Percentiles rank a stretch among this genome's conserved stretches.
phyloP scores from a whole-genome alignment of 2,113 vertebrate genomes.

The Pseudorectes ferrugineus region DNA sequence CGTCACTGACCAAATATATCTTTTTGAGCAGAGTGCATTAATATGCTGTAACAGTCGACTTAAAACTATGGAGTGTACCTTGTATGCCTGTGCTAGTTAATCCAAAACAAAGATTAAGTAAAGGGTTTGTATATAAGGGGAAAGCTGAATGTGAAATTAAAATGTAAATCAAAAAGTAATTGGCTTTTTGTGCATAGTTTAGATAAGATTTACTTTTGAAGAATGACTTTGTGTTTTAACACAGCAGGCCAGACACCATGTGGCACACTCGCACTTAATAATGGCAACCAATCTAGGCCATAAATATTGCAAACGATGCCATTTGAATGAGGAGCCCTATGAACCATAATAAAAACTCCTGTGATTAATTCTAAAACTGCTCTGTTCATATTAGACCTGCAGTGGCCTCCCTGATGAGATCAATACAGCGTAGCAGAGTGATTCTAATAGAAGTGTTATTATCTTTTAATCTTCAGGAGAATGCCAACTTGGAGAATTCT shows the following conservation, averaged over 20 bases:
- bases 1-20: neutral
- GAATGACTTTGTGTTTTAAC: conserved; percentile 77
- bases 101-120: conserved; percentile 67
- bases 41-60: conserved; percentile 38
- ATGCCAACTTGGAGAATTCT: conserved; percentile 71
- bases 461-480: conserved; percentile 83
- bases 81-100: conserved; percentile 27
- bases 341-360: conserved; percentile 77
- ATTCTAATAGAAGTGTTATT: conserved; percentile 83
- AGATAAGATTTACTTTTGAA: conserved; percentile 84
- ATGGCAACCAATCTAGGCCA: conserved; percentile 69
- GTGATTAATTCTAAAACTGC: conserved; percentile 80
- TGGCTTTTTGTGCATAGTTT: conserved; percentile 80
- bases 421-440: conserved; percentile 78
- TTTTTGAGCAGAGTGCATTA: conserved; percentile 26
- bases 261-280: conserved; percentile 75
- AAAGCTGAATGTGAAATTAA: conserved; percentile 72
- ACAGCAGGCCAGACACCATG: conserved; percentile 71
- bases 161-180: conserved; percentile 84
- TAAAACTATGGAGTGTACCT: conserved; percentile 23
- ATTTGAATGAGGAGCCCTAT: conserved; percentile 75
- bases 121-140: conserved; percentile 45
- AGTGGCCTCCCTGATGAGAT: conserved; percentile 82
- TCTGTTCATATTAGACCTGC: conserved; percentile 80
- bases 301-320: conserved; percentile 81